Evolutionary conservation across 2,113 vertebrate species (phyloP), one percentile per base, ranked within the genome.

Genomic region (Sapayoa aenigma): DNA sequence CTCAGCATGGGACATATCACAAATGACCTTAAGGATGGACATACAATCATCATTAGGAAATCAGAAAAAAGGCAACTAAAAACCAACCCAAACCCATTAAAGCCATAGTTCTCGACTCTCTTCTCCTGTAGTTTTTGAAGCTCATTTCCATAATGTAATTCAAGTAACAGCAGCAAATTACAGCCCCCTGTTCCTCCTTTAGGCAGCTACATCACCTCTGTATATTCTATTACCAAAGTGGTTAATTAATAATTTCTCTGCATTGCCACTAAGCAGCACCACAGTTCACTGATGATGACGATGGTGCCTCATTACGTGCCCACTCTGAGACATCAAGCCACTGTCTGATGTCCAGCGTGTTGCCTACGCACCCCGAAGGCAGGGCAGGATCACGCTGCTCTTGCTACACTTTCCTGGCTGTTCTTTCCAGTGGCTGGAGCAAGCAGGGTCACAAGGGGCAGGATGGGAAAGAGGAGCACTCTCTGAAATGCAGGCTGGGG

Each of bases 11-110:
- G 93, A 97, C 93, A 75, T 91, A 94, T 95, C 94, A 83, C 77
- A 97, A 96, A 97, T 94, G 97, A 97, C 96, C 96, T 98, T 93
- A 96, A 86, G 86, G 95, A 95, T 96, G 97, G 94, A 95, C 96
- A 94, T 55, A 95, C 87, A 97, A 96, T 85, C 84, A 84, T 47
- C 87, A 80, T 97, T 87, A 97, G 82, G 82, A 93, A 96, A 95
- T 77, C 68, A 89, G 63, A 22, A 78, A 68, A 94, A 73, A 33
- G 37, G 63, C 73, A 87, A 50, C 79, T 62, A 67, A 78, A 93
- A 88, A 90, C 41, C 49, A 82, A 87, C 47, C 35, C 55, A 55
- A 55, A 76, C 6, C 18, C 42, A 71, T 80, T 77, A 74, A 16
- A 89, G 84, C 15, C 41, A 6, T 84, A 59, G 67, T 63, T 74